Conservation (phyloP, 2,888 invertebrate genomes). For the Eurytoma californica region DNA sequence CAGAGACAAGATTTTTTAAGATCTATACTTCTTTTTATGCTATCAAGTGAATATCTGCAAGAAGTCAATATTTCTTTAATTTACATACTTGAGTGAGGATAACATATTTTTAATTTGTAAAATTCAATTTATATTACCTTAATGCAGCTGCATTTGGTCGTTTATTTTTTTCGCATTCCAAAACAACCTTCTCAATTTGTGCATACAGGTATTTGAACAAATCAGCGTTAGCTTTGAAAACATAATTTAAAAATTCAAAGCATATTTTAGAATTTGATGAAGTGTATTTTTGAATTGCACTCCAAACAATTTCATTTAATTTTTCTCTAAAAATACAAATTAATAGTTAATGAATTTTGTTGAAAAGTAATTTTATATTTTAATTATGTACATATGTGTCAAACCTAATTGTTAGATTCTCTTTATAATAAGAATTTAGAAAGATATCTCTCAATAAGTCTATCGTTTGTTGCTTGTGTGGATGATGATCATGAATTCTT, state of each 20-base stretch:
- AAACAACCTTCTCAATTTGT: conserved; percentile 63
- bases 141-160: conserved; percentile 65
- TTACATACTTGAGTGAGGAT: not conserved
- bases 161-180: conserved; percentile 63
- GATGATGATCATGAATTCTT: conserved; percentile 69
- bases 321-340: conserved; percentile 62
- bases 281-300: conserved; percentile 61
- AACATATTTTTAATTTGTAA: conserved; percentile 18
- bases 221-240: conserved; percentile 58
- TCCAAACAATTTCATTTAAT: conserved; percentile 60
- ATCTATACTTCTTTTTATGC: conserved; percentile 23
- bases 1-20: conserved; percentile 8
- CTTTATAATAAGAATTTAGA: conserved; percentile 64
- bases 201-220: conserved; percentile 61
- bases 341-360: conserved; percentile 10
- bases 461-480: conserved; percentile 67
- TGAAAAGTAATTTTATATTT: conserved; percentile 15
- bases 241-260: conserved; percentile 66
- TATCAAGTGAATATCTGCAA: conserved; percentile 47
- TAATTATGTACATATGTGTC: conserved; percentile 17
- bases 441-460: conserved; percentile 65
- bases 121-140: conserved; percentile 62
- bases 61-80: not conserved
- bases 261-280: conserved; percentile 60
- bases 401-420: conserved; percentile 63